Conservation (phyloP, 2,113 vertebrate species). For the Varanus salvator region DNA sequence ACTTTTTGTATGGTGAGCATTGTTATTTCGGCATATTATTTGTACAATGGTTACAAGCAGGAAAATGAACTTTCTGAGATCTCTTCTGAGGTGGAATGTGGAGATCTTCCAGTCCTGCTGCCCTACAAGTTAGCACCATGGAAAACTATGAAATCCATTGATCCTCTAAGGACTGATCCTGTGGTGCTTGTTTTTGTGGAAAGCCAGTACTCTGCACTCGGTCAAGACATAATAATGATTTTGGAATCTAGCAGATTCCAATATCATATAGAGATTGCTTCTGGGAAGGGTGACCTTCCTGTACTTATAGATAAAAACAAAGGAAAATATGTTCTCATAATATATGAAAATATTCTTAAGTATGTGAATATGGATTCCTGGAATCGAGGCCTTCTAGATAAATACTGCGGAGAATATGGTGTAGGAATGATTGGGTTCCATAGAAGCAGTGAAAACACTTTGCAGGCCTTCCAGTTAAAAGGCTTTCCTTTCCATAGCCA, state of each 20-base stretch:
- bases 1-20: slow-evolving; percentile 85
- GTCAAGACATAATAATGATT: slow-evolving; percentile 83
- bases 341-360: slow-evolving; percentile 84
- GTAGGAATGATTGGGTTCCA: slow-evolving; percentile 83
- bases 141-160: slow-evolving; percentile 66
- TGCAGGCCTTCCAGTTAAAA: slow-evolving; percentile 74
- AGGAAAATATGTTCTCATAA: slow-evolving; percentile 81
- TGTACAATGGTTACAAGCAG: slow-evolving; percentile 82
- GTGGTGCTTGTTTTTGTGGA: slow-evolving; percentile 84
- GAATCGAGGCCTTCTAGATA: slow-evolving; percentile 83
- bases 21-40: slow-evolving; percentile 83
- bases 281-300: slow-evolving; percentile 83
- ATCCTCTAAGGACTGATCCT: slow-evolving; percentile 74
- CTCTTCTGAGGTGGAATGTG: slow-evolving; percentile 76
- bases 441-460: slow-evolving; percentile 76
- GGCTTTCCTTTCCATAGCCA: slow-evolving; percentile 78
- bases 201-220: slow-evolving; percentile 82
- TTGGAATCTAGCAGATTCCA: slow-evolving; percentile 82
- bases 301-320: slow-evolving; percentile 78
- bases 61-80: slow-evolving; percentile 78
- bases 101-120: slow-evolving; percentile 67
- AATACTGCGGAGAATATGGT: slow-evolving; percentile 81
- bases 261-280: slow-evolving; percentile 81
- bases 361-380: slow-evolving; percentile 84
- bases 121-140: slow-evolving; percentile 66